Conservation (phyloP, 2,888 invertebrate species). For the Meandrusa payeni region DNA sequence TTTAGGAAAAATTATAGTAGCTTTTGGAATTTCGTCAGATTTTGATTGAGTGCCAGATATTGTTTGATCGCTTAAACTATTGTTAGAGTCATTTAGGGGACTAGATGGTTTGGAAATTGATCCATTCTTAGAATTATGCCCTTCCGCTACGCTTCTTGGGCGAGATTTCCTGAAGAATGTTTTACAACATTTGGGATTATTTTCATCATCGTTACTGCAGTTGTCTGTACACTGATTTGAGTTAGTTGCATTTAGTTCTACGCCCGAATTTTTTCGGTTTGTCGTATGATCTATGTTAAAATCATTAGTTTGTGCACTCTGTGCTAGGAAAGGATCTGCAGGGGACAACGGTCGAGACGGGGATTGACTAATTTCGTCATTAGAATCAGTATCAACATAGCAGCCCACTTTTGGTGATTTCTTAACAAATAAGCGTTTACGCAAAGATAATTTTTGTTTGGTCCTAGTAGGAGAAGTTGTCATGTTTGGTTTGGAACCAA, state of each 20-base stretch:
- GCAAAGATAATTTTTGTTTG: slow-evolving; percentile 73
- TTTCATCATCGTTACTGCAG: slow-evolving; percentile 54
- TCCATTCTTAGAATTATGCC: slow-evolving; percentile 52
- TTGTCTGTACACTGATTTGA: slow-evolving; percentile 41
- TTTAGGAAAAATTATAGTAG: slow-evolving; percentile 66
- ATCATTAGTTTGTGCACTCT: slow-evolving; percentile 57
- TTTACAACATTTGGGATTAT: slow-evolving; percentile 64
- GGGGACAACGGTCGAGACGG: slow-evolving; percentile 73
- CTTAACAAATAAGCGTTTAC: slow-evolving; percentile 73
- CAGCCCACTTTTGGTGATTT: slow-evolving; percentile 78
- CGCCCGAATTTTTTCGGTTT: slow-evolving; percentile 42
- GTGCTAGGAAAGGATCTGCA: slow-evolving; percentile 70
- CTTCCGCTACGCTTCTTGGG: slow-evolving; percentile 65
- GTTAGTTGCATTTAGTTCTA: slow-evolving; percentile 46
- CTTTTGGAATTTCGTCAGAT: slow-evolving; percentile 69
- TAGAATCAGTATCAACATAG: slow-evolving; percentile 72
- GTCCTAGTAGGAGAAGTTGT: slow-evolving; percentile 72
- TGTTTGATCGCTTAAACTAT: slow-evolving; percentile 61
- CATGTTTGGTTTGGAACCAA: slow-evolving; percentile 66
- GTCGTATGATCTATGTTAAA: slow-evolving; percentile 43
- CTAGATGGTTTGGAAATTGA: slow-evolving; percentile 56
- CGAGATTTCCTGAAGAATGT: slow-evolving; percentile 70
- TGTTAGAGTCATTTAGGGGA: slow-evolving; percentile 60
- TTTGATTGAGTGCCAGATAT: slow-evolving; percentile 56
- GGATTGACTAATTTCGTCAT: slow-evolving; percentile 65